Evolutionary conservation across 2,888 invertebrate species (phyloP).

Genomic region (Branchellion lobata): DNA sequence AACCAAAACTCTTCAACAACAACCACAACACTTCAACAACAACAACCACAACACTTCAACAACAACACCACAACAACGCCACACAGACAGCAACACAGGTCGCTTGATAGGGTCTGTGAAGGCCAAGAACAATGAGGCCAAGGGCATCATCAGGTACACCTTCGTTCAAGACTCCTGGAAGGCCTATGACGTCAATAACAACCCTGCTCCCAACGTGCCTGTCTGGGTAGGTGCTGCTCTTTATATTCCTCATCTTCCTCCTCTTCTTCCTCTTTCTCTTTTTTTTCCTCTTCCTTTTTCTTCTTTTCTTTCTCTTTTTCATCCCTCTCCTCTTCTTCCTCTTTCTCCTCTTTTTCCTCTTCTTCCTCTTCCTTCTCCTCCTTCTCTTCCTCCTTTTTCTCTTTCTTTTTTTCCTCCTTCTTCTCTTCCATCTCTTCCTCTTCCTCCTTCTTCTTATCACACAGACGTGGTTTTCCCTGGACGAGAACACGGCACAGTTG

Average conservation of each 20-base stretch:
- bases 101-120: slow-evolving; percentile 47
- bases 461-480: slow-evolving; percentile 1
- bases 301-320: background rate
- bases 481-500: background rate
- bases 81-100: slow-evolving; percentile 34
- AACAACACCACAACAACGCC: background rate
- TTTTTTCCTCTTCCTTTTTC: background rate
- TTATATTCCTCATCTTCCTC: background rate
- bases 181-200: slow-evolving; percentile 76
- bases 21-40: too few relatives aligned
- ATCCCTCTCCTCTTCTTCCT: background rate
- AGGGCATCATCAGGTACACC: slow-evolving; percentile 44
- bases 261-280: background rate
- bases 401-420: background rate
- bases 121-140: slow-evolving; percentile 62
- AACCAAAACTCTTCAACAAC: too few relatives aligned
- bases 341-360: background rate
- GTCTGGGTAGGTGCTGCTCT: background rate
- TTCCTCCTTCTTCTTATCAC: background rate
- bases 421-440: background rate
- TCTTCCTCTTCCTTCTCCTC: background rate
- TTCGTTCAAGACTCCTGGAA: slow-evolving; percentile 64
- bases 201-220: slow-evolving; percentile 60
- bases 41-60: too few relatives aligned
- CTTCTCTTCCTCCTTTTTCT: background rate